Percentiles rank a stretch among this genome's conserved stretches.
These are phyloP conservation scores for Mesorhabditis spiculigera DNA, from an alignment of 2,888 invertebrate species.

Conservation along the genomic window DNA sequence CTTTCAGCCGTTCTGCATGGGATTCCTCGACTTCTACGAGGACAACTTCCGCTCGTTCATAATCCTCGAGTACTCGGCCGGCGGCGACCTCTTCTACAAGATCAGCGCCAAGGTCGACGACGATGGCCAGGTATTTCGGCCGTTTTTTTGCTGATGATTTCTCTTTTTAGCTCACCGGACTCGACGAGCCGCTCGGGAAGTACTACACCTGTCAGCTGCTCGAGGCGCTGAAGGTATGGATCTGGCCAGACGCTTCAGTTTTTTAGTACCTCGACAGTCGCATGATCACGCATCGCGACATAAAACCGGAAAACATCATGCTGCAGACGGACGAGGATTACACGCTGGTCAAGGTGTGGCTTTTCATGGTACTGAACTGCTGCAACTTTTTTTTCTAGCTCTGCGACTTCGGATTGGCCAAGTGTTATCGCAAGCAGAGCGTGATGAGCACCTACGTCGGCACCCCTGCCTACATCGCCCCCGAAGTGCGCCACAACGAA, in stretches of 20 bases:
- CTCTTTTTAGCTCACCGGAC: neutral
- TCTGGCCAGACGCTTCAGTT: neutral
- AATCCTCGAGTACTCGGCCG: neutral
- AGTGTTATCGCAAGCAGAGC: neutral
- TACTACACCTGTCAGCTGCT: neutral
- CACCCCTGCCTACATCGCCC: neutral
- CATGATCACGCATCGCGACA: neutral
- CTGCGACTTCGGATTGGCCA: neutral
- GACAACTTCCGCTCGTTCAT: neutral
- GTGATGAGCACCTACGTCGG: slow-evolving; percentile 1
- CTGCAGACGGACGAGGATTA: neutral
- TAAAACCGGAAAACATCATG: slow-evolving; percentile 2
- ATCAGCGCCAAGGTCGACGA: neutral
- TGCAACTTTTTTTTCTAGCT: neutral
- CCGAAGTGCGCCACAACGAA: neutral
- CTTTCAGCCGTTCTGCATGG: slow-evolving; percentile 2
- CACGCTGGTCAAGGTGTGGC: neutral
- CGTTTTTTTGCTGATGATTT: neutral
- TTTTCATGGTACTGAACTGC: too few relatives aligned
- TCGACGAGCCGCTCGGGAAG: neutral
- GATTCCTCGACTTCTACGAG: neutral
- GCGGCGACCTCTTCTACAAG: neutral
- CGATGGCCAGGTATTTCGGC: neutral
- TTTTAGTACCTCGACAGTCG: neutral
- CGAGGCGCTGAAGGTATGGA: neutral